Percentiles rank a stretch among this genome's conserved stretches.
These are phyloP conservation scores for Magallana gigas DNA, from an alignment of 1,140 invertebrate genomes.

Conservation along the genomic window DNA sequence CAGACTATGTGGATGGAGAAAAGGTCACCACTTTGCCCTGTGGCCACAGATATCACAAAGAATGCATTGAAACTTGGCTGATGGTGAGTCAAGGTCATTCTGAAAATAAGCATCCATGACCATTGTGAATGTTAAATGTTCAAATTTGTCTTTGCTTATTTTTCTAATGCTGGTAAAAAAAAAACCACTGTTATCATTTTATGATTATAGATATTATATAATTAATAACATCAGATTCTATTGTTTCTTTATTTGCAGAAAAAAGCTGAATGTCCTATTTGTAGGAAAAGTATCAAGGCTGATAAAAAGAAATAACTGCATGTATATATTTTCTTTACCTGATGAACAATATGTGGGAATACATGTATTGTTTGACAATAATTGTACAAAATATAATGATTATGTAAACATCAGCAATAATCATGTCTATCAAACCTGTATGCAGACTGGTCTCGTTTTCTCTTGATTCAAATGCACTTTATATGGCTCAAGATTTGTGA, in stretches of 20 bases:
- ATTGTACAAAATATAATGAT: too few relatives aligned
- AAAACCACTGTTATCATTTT: neutral
- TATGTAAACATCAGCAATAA: too few relatives aligned
- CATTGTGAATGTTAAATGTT: neutral
- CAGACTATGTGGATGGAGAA: slow-evolving; percentile 29
- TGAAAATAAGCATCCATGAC: neutral
- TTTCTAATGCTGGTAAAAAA: neutral
- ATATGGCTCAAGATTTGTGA: too few relatives aligned
- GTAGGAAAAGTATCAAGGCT: slow-evolving; percentile 24
- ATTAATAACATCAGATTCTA: too few relatives aligned
- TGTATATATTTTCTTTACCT: neutral
- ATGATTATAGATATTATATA: too few relatives aligned
- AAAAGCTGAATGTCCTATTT: slow-evolving; percentile 43
- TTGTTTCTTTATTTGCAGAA: slow-evolving; percentile 29
- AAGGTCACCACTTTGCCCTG: slow-evolving; percentile 1
- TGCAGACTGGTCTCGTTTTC: too few relatives aligned
- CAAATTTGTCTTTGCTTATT: neutral
- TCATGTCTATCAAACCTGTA: too few relatives aligned
- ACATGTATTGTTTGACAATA: neutral
- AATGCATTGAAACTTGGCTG: slow-evolving; percentile 40
- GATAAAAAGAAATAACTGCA: neutral
- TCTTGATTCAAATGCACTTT: too few relatives aligned
- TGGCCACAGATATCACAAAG: slow-evolving; percentile 21
- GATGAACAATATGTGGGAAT: neutral
- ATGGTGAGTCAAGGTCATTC: slow-evolving; percentile 4